A percentile compares a stretch with the other conserved stretches of the same genome.
Conservation (phyloP, 1,140 invertebrate genomes). For the Subanguina moxae region DNA sequence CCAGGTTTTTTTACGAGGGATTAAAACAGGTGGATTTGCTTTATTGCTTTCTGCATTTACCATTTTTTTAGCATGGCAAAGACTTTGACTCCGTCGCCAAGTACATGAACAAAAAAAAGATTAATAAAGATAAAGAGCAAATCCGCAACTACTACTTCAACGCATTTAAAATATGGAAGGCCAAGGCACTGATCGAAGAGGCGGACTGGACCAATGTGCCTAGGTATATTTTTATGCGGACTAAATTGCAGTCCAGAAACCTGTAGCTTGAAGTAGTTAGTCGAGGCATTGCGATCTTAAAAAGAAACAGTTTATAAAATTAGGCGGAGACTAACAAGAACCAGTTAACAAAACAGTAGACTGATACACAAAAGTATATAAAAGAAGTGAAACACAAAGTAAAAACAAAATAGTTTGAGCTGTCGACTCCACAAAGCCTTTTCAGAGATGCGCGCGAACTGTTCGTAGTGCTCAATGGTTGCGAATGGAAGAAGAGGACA, state of each 20-base stretch:
- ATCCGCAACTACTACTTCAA: slow-evolving; percentile 50
- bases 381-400: too few species aligned
- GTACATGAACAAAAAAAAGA: slow-evolving; percentile 46
- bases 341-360: too few species aligned
- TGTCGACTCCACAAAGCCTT: too few species aligned
- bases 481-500: slow-evolving; percentile 43
- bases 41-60: not conserved
- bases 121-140: slow-evolving; percentile 46
- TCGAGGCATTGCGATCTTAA: too few species aligned
- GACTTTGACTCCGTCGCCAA: slow-evolving; percentile 47
- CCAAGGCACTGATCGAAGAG: slow-evolving; percentile 30
- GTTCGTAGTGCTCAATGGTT: slow-evolving; percentile 49
- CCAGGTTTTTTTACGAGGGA: slow-evolving; percentile 29
- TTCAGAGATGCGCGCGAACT: slow-evolving; percentile 50
- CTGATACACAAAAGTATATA: too few species aligned
- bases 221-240: too few species aligned
- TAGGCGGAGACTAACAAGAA: too few species aligned
- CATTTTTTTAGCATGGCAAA: slow-evolving; percentile 44
- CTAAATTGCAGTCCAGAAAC: too few species aligned
- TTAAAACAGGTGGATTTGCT: slow-evolving; percentile 21
- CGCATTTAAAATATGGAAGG: slow-evolving; percentile 38
- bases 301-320: too few species aligned
- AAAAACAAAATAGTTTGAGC: too few species aligned
- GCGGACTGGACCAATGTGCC: slow-evolving; percentile 36
- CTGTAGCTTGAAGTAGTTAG: too few species aligned